Evolutionary conservation across 2,797 vertebrate genomes (phyloP).

Genomic region (Malurus leucopterus): DNA sequence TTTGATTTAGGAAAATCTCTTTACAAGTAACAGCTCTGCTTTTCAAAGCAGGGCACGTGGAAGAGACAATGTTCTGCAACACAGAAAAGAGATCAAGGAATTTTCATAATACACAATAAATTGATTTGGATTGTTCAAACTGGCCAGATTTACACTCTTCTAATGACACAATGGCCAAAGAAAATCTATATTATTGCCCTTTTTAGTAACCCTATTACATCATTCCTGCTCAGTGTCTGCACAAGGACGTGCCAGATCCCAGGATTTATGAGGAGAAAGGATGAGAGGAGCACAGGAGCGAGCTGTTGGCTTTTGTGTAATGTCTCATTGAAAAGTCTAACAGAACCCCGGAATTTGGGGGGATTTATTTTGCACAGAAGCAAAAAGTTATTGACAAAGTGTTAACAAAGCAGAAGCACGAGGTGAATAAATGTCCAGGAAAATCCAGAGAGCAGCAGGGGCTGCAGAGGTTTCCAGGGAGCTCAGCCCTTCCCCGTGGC

Average conservation of each 20-base stretch:
- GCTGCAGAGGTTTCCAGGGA: neutral
- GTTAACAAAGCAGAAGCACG: neutral
- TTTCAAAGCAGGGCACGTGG: neutral
- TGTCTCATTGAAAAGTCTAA: neutral
- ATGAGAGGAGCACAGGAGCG: neutral
- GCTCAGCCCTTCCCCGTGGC: accelerated
- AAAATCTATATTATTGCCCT: constrained; percentile 33
- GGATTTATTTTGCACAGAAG: neutral
- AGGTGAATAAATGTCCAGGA: neutral
- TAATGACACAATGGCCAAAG: neutral
- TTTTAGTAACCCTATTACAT: constrained; percentile 29
- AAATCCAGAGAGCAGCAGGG: neutral
- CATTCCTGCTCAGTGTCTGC: neutral
- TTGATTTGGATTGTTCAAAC: neutral
- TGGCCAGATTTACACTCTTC: neutral
- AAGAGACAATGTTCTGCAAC: neutral
- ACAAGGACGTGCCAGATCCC: neutral
- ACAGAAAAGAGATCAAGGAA: neutral
- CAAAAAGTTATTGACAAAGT: neutral
- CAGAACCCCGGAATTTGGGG: neutral
- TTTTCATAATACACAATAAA: neutral
- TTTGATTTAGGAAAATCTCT: neutral
- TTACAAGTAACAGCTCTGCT: neutral
- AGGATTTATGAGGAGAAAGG: neutral
- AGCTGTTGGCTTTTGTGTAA: neutral